Percentiles rank a stretch among this genome's conserved stretches.
Conservation (phyloP, 2,113 vertebrate genomes). For the Melanerpes aurifrons region DNA sequence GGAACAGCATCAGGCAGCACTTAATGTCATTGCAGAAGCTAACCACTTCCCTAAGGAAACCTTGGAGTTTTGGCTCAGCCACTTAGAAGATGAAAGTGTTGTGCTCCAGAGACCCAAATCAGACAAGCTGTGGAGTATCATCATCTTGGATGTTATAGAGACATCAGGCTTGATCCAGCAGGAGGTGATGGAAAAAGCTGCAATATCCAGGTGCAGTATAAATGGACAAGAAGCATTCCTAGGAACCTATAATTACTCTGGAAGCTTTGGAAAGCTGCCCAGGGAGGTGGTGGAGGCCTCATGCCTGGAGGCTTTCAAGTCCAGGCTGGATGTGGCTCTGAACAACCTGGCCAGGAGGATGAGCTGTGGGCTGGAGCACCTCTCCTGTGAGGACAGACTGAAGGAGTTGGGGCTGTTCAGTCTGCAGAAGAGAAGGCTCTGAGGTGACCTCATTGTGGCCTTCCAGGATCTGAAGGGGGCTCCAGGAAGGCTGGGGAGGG, state of each 20-base stretch:
- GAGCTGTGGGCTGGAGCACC: no score
- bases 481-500: no score
- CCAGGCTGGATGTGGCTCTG: no score
- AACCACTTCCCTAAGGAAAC: constrained; percentile 83
- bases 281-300: no score
- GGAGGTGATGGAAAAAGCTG: constrained; percentile 96
- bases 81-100: constrained; percentile 86
- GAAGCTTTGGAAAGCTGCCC: background rate
- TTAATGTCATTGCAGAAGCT: constrained; percentile 82
- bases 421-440: no score
- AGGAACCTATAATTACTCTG: background rate
- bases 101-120: constrained; percentile 88
- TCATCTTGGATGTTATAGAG: constrained; percentile 95
- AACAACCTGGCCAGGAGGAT: no score
- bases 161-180: constrained; percentile 93
- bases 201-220: constrained; percentile 86
- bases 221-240: background rate
- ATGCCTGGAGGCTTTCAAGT: no score
- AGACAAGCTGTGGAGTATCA: constrained; percentile 94
- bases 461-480: no score
- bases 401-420: no score
- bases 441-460: no score
- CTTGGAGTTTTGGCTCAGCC: constrained; percentile 92
- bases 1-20: constrained; percentile 84
- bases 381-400: no score